phyloP scores from a whole-genome alignment of 2,113 vertebrate genomes.

The Cacatua alba region DNA sequence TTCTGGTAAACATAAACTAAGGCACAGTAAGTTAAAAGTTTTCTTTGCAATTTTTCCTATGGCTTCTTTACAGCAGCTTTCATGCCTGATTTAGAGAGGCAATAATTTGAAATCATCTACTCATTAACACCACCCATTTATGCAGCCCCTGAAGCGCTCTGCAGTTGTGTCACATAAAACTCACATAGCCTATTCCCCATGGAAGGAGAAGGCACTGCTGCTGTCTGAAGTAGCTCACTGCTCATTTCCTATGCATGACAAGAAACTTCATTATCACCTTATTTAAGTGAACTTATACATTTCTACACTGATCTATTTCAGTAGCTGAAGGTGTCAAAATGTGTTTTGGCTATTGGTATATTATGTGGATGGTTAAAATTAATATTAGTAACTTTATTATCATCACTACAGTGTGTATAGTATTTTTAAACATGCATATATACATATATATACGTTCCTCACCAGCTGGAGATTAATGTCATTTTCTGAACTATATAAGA shows the following conservation, averaged over 20 bases:
- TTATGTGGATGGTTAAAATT: neutral
- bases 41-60: neutral
- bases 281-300: conserved; percentile 3
- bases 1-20: neutral
- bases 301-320: neutral
- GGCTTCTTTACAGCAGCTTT: neutral
- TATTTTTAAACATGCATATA: neutral
- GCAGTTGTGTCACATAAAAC: neutral
- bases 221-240: neutral
- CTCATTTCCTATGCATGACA: neutral
- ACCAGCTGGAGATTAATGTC: neutral
- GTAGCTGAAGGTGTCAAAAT: neutral
- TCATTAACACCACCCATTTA: neutral
- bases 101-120: neutral
- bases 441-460: neutral
- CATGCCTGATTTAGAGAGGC: neutral
- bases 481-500: neutral
- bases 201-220: neutral
- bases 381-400: neutral
- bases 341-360: neutral
- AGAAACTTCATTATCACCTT: conserved; percentile 15
- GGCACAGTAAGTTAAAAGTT: neutral
- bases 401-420: neutral
- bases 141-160: neutral
- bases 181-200: neutral